Conservation (phyloP, 1,140 invertebrate genomes). For the Micrasema minimum region DNA sequence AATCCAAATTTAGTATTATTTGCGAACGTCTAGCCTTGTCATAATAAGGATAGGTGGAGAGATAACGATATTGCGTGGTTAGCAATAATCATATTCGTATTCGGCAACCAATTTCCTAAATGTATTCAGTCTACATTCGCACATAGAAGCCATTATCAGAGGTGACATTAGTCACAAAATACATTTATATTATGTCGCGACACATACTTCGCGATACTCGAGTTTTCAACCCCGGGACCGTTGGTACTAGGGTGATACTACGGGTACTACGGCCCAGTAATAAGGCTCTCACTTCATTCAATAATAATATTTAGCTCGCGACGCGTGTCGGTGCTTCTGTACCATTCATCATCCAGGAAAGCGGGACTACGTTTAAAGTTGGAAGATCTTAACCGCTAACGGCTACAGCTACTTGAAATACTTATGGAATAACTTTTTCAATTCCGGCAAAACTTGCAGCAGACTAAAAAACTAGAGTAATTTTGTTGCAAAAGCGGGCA, state of each 20-base stretch:
- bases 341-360: constrained; percentile 15
- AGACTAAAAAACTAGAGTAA: constrained; percentile 25
- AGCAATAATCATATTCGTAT: constrained; percentile 22
- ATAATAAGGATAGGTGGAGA: constrained; percentile 7
- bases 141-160: constrained; percentile 24
- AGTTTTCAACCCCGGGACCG: no score
- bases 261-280: background rate
- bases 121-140: constrained; percentile 19
- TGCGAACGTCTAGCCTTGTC: no score
- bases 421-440: constrained; percentile 50
- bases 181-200: constrained; percentile 13
- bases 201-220: constrained; percentile 19
- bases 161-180: constrained; percentile 27
- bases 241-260: no score
- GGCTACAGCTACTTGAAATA: constrained; percentile 27
- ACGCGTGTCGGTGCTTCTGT: constrained; percentile 1
- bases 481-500: constrained; percentile 25
- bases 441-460: constrained; percentile 42
- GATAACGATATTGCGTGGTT: constrained; percentile 2
- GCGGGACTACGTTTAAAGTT: constrained; percentile 5
- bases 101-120: constrained; percentile 24
- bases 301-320: constrained; percentile 5
- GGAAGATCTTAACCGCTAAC: constrained; percentile 1
- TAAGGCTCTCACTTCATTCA: constrained; percentile 12
- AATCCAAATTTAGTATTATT: no score